phyloP scores from a whole-genome alignment of 2,888 invertebrate genomes.

The Tinea semifulvella region DNA sequence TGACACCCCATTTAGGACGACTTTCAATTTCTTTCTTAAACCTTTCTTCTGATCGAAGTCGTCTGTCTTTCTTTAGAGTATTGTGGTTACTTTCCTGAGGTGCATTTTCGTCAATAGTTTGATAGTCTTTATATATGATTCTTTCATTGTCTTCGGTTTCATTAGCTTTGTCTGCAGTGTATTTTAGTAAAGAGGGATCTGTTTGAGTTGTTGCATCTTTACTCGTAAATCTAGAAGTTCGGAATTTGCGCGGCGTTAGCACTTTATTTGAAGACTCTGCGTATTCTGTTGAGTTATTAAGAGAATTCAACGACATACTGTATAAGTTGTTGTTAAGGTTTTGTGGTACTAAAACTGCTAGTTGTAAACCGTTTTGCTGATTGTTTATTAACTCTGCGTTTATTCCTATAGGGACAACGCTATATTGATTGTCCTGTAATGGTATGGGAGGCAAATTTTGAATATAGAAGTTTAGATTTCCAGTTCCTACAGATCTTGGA shows the following conservation, averaged over 20 bases:
- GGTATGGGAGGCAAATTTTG: conserved; percentile 53
- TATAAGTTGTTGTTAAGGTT: conserved; percentile 47
- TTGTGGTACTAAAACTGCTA: conserved; percentile 69
- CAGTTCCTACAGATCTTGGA: conserved; percentile 47
- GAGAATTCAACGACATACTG: conserved; percentile 51
- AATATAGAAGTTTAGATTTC: conserved; percentile 51
- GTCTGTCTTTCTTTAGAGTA: conserved; percentile 58
- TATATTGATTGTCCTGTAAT: conserved; percentile 49
- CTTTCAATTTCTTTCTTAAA: conserved; percentile 68
- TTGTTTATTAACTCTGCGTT: conserved; percentile 47
- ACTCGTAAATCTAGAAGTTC: conserved; percentile 49
- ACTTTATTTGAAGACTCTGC: conserved; percentile 33
- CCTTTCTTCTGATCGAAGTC: conserved; percentile 62
- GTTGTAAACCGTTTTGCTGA: conserved; percentile 61
- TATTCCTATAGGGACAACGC: conserved; percentile 53
- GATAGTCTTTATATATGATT: conserved; percentile 61
- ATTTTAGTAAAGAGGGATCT: conserved; percentile 43
- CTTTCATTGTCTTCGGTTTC: conserved; percentile 46
- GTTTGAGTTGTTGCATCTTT: conserved; percentile 77
- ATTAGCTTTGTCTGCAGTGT: conserved; percentile 35
- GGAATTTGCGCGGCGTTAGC: conserved; percentile 57
- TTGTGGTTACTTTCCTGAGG: conserved; percentile 57
- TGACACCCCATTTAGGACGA: conserved; percentile 80
- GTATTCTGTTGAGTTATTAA: conserved; percentile 38
- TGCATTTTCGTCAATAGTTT: conserved; percentile 58